phyloP scores from a whole-genome alignment of 1,140 invertebrate species.

The Psix sp. region DNA sequence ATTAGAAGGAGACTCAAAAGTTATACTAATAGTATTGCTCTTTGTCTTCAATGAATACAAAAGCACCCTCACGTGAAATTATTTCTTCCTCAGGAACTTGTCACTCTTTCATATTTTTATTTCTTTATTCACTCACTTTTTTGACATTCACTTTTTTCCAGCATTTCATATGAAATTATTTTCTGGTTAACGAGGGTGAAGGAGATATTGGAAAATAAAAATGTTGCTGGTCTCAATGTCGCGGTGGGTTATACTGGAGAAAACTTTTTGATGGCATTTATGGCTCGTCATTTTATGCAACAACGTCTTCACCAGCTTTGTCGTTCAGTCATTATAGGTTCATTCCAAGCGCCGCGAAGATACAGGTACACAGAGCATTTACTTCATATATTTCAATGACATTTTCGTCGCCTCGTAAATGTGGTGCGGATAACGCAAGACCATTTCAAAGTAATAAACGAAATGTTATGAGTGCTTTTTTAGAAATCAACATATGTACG shows the following conservation, averaged over 20 bases:
- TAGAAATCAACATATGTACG: conserved; percentile 6
- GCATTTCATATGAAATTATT: no score
- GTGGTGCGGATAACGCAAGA: conserved; percentile 35
- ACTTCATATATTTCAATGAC: conserved; percentile 36
- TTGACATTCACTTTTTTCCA: no score
- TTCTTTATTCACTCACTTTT: conserved; percentile 6
- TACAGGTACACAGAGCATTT: background rate
- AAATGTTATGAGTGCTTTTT: conserved; percentile 29
- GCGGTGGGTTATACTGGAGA: no score
- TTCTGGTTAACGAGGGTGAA: no score
- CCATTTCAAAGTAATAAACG: conserved; percentile 47
- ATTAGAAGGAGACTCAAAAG: conserved; percentile 49
- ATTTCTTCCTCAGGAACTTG: conserved; percentile 4
- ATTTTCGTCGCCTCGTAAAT: conserved; percentile 53
- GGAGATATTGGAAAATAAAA: no score
- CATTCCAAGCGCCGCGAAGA: conserved; percentile 18
- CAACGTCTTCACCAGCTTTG: conserved; percentile 18
- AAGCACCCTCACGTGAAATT: conserved; percentile 28
- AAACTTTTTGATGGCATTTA: conserved; percentile 21
- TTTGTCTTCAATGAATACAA: conserved; percentile 54
- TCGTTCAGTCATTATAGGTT: conserved; percentile 30
- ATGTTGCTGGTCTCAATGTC: no score
- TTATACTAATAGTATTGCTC: conserved; percentile 47
- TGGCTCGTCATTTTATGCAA: conserved; percentile 23
- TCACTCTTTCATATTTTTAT: conserved; percentile 8